A percentile compares a stretch with the other conserved stretches of the same genome.
Evolutionary conservation across 1,140 invertebrate genomes (phyloP).

Genomic region (Cotesia vestalis): DNA sequence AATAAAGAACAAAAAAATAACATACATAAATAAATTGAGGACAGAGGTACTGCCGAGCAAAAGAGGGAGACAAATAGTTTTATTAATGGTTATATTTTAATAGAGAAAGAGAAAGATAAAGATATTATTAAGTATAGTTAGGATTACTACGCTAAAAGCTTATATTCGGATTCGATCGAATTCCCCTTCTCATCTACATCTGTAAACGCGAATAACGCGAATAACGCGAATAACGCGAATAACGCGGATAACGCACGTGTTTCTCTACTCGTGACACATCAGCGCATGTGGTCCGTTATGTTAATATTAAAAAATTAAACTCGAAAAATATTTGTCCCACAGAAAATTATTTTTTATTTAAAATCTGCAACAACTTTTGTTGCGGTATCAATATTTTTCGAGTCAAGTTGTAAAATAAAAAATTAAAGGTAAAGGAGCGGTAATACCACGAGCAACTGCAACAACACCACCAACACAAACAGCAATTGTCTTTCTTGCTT

Average conservation of each 20-base stretch:
- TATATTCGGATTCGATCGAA: neutral
- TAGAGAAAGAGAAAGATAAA: neutral
- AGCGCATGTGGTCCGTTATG: conserved; percentile 10
- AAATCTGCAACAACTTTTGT: no score
- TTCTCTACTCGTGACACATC: neutral
- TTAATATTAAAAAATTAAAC: neutral
- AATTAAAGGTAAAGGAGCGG: conserved; percentile 45
- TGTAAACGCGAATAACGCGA: neutral
- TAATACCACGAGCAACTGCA: conserved; percentile 77
- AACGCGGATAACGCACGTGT: conserved; percentile 1
- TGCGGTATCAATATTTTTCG: neutral
- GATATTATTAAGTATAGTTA: neutral
- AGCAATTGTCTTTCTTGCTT: conserved; percentile 69
- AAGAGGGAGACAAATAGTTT: no score
- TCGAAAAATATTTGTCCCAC: no score
- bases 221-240: neutral
- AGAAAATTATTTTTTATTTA: no score
- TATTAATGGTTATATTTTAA: neutral
- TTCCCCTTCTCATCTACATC: neutral
- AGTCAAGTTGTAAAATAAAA: no score
- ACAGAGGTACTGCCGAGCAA: neutral
- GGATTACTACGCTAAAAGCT: neutral
- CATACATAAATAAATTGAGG: conserved; percentile 4
- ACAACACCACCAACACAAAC: conserved; percentile 76
- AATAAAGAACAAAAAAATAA: neutral